Evolutionary conservation across 2,888 invertebrate genomes (phyloP), one percentile per base, ranked within the genome.

Genomic region (Plebejus anna): DNA sequence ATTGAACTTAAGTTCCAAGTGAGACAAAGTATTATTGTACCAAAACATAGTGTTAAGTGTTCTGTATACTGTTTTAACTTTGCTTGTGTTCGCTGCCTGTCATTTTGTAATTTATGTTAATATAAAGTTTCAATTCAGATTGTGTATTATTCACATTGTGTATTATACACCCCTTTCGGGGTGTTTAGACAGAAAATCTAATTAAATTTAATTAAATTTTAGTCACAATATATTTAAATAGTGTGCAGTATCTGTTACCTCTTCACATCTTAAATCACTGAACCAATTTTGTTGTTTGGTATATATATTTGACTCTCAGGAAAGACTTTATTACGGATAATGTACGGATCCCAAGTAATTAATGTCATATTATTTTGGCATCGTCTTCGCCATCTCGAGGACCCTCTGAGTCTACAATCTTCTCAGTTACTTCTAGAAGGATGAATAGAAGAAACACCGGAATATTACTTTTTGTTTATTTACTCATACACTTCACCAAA

Each of bases 401-500:
- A 42, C 9, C 42, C 42, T 2, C 9, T 0, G 55, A 16, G 55
- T 55, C 55, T 16, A 55, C 16, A 16, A 16, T 55, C 13, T 1
- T 16, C 16, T 55, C 13, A 55, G 55, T 55, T 16, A 47, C 9
- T 9, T 55, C 55, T 55, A 55, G 55, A 55, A 55, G 55, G 55
- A 16, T 55, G 47, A 55, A 22, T 47, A 28, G 32, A 73, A 6
- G 32, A 73, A 73, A 55, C 47, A 32, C 11, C 22, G 3, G 32
- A 83, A 83, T 85, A 84, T 86, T 86, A 59, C 89, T 89, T 90
- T 87, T 89, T 86, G 85, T 75, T 80, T 85, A 89, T 89, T 90
- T 87, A 89, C 85, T 88, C 87, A 83, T 86, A 90, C 89, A 89
- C 86, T 86, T 86, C 88, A 89, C 84, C 89, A 90, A 88, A 90